Evolutionary conservation across 1,140 invertebrate genomes (phyloP), one percentile per base, ranked within the genome.

Genomic region (Zaprionus kolodkinae): DNA sequence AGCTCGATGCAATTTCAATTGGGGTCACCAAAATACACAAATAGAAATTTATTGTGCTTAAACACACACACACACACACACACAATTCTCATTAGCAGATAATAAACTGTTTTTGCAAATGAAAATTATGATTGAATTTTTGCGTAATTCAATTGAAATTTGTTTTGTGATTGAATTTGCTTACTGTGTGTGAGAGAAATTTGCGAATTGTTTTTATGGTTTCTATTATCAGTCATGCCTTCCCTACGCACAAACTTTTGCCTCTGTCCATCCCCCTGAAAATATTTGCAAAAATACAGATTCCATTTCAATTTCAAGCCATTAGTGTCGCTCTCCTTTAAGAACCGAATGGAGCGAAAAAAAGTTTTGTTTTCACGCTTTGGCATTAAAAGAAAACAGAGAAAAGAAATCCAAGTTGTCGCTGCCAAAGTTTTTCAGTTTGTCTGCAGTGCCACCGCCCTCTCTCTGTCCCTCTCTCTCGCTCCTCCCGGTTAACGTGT

Each of bases 361-460:
- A 83, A 80, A 78, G 80, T 88, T 88, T 88, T 88, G 85, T 88
- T 88, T 88, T 88, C 84, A 89, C 85, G 85, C 85, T 78, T 78
- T 77, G 71, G 78, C 80, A 89, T 88, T 84, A 89, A 88, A 87
- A 88, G 83, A 80, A 88, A 88, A 88, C 83, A 87, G 74, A 62
- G 63, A 59, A 66, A 56, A 66, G 43, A 60, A 61, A 30, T 50
- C 45, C 63, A 76, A 78, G 78, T 75, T 43, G 69, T 64, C 66
- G 56, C n/a, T 45, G 40, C 40, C 71, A 71, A 88, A 88, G 66
- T 88, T 88, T 88, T 84, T 68, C 85, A 84, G 85, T 84, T 88
- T 87, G 79, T 79, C 83, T 79, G 82, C 83, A 76, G 60, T 88
- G 52, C 73, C 67, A 56, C 40, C 62, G 60, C 45, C 48, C n/a